Base-by-base conservation (phyloP, 2,113 vertebrate species). In the Chaetops frenatus region DNA sequence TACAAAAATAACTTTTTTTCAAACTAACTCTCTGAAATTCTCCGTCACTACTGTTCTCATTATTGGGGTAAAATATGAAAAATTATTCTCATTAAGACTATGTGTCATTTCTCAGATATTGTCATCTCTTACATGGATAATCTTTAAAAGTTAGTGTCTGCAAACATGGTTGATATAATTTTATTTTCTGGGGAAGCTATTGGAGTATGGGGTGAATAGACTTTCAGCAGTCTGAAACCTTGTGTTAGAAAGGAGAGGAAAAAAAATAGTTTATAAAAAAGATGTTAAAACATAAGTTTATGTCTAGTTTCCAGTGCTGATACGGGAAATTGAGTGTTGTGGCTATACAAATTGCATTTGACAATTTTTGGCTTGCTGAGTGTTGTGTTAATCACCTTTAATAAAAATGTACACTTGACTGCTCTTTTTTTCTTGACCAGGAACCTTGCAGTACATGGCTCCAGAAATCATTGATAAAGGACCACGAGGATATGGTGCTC, bases 381-480 rank as follows among this genome's bases (percentile, higher is more conserved):
- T 40, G 23, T 28, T 54, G 15, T 73, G 25, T 60, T 76, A 28
- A 61, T 82, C 27, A 11, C 42, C 23, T 90, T 40, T 31, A 74
- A 47, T 60, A 66, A 85, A 38, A 58, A 76, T 11, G 16, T 53
- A 42, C 22, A 42, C 8, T 58, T 67, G 71, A 24, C 36, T 42
- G 1, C 36, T 81, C 6, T 56, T 92, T 84, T 60, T 95, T 44
- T 69, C 58, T 40, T 79, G 38, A 33, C 35, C 58, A 98, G 98
- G 98, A 42, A 98, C 98, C 16, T 95, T 98, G 86, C 98, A 98
- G 90, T 98, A 98, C 81, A 98, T 98, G 98, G 98, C 98, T 66
- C 98, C 98, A 77, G 98, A 98, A 95, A 98, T 98, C 60, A 98
- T 98, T 0, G 97, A 98, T 83, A 98, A 98, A 81, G 98, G 98